These are phyloP conservation scores for Acrossocheilus wenchowensis DNA, from an alignment of 2,797 vertebrate species.

Conservation along the genomic window DNA sequence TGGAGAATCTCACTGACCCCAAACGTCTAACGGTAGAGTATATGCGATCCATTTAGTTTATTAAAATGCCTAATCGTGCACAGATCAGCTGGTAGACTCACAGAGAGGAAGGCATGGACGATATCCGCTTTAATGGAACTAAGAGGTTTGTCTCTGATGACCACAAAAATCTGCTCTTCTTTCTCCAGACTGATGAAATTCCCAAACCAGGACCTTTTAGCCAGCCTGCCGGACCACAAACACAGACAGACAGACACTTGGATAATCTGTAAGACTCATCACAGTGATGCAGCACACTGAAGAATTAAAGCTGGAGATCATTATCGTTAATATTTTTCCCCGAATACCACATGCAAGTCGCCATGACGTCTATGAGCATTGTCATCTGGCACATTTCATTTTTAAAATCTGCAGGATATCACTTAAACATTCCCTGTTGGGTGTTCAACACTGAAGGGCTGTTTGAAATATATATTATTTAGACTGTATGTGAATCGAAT, in stretches of 20 bases:
- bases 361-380: neutral
- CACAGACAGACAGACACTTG: conserved; percentile 3
- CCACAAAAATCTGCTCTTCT: conserved; percentile 94
- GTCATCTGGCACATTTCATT: neutral
- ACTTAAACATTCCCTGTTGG: neutral
- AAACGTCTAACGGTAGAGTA: neutral
- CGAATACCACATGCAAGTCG: neutral
- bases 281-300: neutral
- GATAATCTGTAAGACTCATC: neutral
- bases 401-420: neutral
- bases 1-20: neutral
- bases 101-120: conserved; percentile 88
- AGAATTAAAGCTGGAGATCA: neutral
- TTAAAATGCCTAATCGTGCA: conserved; percentile 53
- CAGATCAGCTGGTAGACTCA: conserved; percentile 64
- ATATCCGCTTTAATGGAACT: conserved; percentile 96
- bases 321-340: neutral
- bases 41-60: neutral
- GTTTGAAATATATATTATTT: neutral
- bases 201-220: conserved; percentile 94
- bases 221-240: conserved; percentile 77
- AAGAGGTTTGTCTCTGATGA: conserved; percentile 92
- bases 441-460: neutral
- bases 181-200: conserved; percentile 95
- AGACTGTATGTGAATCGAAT: neutral